phyloP scores from a whole-genome alignment of 2,113 vertebrate genomes.

The Channa maculata region DNA sequence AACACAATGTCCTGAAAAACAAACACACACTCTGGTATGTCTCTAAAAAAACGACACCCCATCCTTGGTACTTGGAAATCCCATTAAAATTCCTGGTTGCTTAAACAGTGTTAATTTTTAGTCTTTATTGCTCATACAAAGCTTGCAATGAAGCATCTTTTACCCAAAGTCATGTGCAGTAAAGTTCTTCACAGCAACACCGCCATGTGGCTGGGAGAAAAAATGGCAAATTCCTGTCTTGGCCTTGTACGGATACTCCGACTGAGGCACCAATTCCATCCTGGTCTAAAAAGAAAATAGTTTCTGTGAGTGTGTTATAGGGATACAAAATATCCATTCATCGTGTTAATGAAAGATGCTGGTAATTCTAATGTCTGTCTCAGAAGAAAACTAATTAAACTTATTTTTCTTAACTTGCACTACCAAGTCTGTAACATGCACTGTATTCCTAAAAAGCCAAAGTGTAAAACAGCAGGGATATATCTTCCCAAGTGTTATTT shows the following conservation, averaged over 20 bases:
- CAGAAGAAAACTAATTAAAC: not conserved
- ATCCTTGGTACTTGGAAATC: conserved; percentile 42
- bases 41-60: not conserved
- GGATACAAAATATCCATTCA: conserved; percentile 26
- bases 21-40: conserved; percentile 47
- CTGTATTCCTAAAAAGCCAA: not conserved
- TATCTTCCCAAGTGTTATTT: not conserved
- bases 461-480: not conserved
- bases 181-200: conserved; percentile 86
- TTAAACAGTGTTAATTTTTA: conserved; percentile 34
- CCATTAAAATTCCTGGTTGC: conserved; percentile 3
- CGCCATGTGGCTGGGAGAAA: conserved; percentile 82
- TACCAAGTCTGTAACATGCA: too few species aligned
- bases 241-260: conserved; percentile 89
- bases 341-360: conserved; percentile 9
- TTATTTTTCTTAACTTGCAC: too few species aligned
- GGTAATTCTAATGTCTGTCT: conserved; percentile 9
- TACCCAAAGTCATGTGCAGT: conserved; percentile 89
- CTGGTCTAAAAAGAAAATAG: conserved; percentile 79
- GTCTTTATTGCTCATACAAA: not conserved
- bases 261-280: conserved; percentile 87
- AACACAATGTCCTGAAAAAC: conserved; percentile 36
- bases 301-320: conserved; percentile 43
- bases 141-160: conserved; percentile 2
- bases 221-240: conserved; percentile 87